phyloP scores from a whole-genome alignment of 2,113 vertebrate genomes.

The Apus apus region DNA sequence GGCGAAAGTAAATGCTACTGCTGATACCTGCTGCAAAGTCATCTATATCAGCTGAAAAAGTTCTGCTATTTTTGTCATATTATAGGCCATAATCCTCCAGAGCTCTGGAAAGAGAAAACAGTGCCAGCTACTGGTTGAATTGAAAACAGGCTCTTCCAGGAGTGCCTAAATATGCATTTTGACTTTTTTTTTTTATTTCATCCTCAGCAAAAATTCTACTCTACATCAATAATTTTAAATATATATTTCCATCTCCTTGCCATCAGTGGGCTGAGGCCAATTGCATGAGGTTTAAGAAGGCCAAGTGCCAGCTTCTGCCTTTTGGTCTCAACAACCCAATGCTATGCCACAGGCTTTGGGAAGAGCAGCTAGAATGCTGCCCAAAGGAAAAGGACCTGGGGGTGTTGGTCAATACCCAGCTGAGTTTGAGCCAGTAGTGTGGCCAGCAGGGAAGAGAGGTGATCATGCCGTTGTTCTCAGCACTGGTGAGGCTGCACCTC shows the following conservation, averaged over 20 bases:
- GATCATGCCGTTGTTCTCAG: too few relatives aligned
- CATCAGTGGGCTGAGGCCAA: neutral
- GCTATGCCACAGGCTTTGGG: too few relatives aligned
- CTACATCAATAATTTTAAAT: neutral
- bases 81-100: neutral
- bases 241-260: neutral
- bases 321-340: too few relatives aligned
- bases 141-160: neutral
- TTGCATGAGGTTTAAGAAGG: too few relatives aligned
- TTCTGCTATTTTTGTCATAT: neutral
- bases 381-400: too few relatives aligned
- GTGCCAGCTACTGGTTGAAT: conserved; percentile 10
- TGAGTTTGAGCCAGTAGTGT: too few relatives aligned
- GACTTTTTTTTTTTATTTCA: neutral
- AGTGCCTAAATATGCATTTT: neutral
- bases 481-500: too few relatives aligned
- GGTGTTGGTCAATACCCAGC: too few relatives aligned
- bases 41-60: conserved; percentile 22
- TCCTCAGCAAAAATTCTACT: neutral
- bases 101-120: neutral
- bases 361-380: too few relatives aligned
- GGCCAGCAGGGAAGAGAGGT: too few relatives aligned
- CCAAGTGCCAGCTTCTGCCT: too few relatives aligned
- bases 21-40: conserved; percentile 32
- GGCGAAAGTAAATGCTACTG: conserved; percentile 9